Evolutionary conservation across 2,113 vertebrate genomes (phyloP).

Genomic region (Donacobius atricapilla): DNA sequence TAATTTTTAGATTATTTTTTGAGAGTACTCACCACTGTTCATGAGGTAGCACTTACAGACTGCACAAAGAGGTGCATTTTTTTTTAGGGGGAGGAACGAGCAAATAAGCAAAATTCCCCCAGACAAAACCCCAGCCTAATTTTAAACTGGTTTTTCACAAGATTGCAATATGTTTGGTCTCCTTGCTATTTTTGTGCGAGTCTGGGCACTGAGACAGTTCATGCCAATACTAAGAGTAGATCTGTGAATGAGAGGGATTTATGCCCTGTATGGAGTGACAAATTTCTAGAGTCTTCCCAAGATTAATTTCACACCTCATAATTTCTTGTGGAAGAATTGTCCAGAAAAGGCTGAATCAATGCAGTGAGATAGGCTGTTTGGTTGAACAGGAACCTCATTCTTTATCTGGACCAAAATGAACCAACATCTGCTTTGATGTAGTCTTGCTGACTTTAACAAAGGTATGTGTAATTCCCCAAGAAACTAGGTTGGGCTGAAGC

Average conservation of each 20-base stretch:
- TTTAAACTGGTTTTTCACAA: not conserved
- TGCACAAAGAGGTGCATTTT: not conserved
- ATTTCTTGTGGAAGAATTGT: not conserved
- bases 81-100: not conserved
- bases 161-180: not conserved
- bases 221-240: not conserved
- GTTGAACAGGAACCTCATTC: not conserved
- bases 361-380: not conserved
- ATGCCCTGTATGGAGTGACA: not conserved
- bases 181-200: not conserved
- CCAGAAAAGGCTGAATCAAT: not conserved
- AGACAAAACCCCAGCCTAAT: not conserved
- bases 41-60: not conserved
- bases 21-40: not conserved
- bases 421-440: not conserved
- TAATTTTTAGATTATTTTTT: not conserved
- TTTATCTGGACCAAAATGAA: not conserved
- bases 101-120: not conserved
- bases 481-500: not conserved
- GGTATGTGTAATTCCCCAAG: not conserved
- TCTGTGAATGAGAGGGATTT: not conserved
- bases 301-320: conserved; percentile 11
- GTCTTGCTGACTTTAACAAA: not conserved
- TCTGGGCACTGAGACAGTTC: not conserved
- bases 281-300: not conserved